phyloP scores from a whole-genome alignment of 2,113 vertebrate species.

The Paramisgurnus dabryanus region DNA sequence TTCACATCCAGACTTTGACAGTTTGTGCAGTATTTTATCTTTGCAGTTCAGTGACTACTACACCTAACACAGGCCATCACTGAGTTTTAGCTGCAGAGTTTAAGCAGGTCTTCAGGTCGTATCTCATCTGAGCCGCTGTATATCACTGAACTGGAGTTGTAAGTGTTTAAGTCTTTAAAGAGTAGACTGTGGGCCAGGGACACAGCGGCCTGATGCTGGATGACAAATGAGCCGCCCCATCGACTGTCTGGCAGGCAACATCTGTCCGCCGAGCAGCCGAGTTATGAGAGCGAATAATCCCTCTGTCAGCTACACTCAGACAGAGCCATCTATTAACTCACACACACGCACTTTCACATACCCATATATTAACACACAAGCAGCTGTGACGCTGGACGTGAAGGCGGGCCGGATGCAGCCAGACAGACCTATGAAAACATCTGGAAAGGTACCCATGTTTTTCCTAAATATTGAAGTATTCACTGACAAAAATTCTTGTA shows the following conservation, averaged over 20 bases:
- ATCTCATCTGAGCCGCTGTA: conserved; percentile 19
- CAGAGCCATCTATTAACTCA: conserved; percentile 70
- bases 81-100: conserved; percentile 15
- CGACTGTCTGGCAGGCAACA: conserved; percentile 70
- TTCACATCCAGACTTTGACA: too few species aligned
- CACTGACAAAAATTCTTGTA: too few species aligned
- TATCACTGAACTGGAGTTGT: conserved; percentile 30
- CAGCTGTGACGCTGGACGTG: neutral
- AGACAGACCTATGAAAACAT: too few species aligned
- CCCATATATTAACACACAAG: conserved; percentile 46
- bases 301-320: conserved; percentile 76
- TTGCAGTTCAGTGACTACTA: too few species aligned
- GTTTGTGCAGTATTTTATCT: too few species aligned
- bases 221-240: conserved; percentile 70
- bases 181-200: conserved; percentile 57
- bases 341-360: conserved; percentile 42
- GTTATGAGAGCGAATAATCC: conserved; percentile 74
- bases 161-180: conserved; percentile 34
- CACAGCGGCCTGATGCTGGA: conserved; percentile 60
- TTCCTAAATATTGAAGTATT: too few species aligned
- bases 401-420: neutral
- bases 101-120: neutral
- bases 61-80: neutral
- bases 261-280: conserved; percentile 68
- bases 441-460: too few species aligned